Evolutionary conservation across 2,113 vertebrate genomes (phyloP), one percentile per base, ranked within the genome.

Genomic region (Oryzias curvinotus): DNA sequence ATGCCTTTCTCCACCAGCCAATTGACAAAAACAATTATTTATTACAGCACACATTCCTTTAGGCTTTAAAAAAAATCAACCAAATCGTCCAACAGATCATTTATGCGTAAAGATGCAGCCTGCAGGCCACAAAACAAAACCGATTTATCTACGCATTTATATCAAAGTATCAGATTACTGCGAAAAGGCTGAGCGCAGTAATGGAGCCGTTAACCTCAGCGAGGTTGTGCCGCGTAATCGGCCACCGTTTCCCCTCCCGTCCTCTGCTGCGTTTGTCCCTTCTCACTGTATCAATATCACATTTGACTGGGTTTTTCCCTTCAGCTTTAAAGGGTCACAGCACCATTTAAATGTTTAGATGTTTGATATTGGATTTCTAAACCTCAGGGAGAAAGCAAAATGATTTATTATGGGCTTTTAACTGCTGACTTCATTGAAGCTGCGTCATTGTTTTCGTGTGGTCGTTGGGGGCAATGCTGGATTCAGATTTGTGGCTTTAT

Each of bases 261-360:
- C 69, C 50, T 62, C 42, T 60, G 47, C 50, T 46, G 55, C 26
- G 43, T 71, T 65, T 49, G 61, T 65, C 50, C 21, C 36, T 72
- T 52, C 53, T 25, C 14, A 4, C 54, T 48, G 65, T 41, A 57
- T 84, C 68, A 65, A 26, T 65, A 57, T 70, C 65, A 53, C 63
- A 55, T 79, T 62, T 62, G 52, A 73, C 52, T 61, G 49, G 36
- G 49, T 28, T 44, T 52, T 53, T 45, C 52, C 52, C 50, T 70
- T 78, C 45, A 74, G 71, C 64, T 51, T 62, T 48, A 15, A 73
- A 57, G 74, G 74, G 68, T 80, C 65, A 65, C 52, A 16, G 68
- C 81, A 49, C 75, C 64, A 78, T 83, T 85, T 55, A 73, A 71
- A 73, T 71, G 52, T 73, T 64, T 61, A 57, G 65, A 69, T 77